Conservation (phyloP, 2,888 invertebrate species). For the Drosophila neonasuta region DNA sequence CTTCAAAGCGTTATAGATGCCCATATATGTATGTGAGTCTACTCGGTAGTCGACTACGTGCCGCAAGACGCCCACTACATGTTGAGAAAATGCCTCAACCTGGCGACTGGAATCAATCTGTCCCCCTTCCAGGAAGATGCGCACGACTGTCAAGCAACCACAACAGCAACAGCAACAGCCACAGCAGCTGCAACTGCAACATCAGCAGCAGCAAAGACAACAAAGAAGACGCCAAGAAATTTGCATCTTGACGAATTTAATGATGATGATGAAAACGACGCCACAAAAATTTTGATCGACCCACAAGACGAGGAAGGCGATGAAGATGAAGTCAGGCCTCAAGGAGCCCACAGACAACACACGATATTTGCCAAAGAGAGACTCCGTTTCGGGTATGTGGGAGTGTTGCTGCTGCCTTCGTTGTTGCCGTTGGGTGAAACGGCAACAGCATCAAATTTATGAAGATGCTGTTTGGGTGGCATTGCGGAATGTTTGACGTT, state of each 20-base stretch:
- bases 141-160: slow-evolving; percentile 68
- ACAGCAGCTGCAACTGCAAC: slow-evolving; percentile 1
- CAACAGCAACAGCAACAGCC: slow-evolving; percentile 19
- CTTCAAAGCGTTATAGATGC: slow-evolving; percentile 25
- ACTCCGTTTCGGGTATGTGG: slow-evolving; percentile 64
- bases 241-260: slow-evolving; percentile 79
- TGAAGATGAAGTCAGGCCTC: slow-evolving; percentile 45
- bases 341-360: slow-evolving; percentile 71
- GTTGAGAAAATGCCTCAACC: slow-evolving; percentile 26
- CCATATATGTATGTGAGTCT: not conserved
- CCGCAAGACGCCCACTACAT: slow-evolving; percentile 54
- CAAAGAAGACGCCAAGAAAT: slow-evolving; percentile 50
- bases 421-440: slow-evolving; percentile 37
- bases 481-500: slow-evolving; percentile 77
- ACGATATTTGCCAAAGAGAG: slow-evolving; percentile 63
- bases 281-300: slow-evolving; percentile 75
- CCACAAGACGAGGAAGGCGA: slow-evolving; percentile 54
- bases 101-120: slow-evolving; percentile 47
- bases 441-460: slow-evolving; percentile 68
- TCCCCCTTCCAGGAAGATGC: slow-evolving; percentile 65
- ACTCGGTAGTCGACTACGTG: slow-evolving; percentile 14
- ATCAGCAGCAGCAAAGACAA: slow-evolving; percentile 24
- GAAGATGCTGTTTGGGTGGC: slow-evolving; percentile 78
- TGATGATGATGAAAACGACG: slow-evolving; percentile 79
- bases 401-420: slow-evolving; percentile 62